Base-by-base conservation (phyloP, 2,113 vertebrate species). In the Ctenomys sociabilis region DNA sequence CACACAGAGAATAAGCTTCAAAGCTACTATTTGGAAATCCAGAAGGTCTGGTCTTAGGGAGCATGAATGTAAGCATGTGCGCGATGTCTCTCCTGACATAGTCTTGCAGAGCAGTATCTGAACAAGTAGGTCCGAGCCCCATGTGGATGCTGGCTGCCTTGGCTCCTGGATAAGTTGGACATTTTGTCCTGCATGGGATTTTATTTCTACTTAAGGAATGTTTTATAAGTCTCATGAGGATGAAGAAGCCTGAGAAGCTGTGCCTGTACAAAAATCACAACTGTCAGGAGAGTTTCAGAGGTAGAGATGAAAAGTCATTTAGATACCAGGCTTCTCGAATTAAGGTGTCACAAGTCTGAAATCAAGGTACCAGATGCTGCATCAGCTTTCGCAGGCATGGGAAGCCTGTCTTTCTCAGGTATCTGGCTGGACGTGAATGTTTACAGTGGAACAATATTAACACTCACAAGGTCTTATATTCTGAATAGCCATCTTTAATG, bases 161-260 rank as follows among this genome's bases (percentile, higher is more conserved):
- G 49, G 0, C 54, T 73, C 9, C 78, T 45, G n/a, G 28, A 1
- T 30, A 73, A 85, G 45, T 45, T 77, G 35, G 16, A 85, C 64
- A 91, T 3, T 19, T 57, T 59, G 7, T 1, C 32, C 21, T 83
- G 12, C 35, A 12, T 75, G 37, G 21, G 72, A 61, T 57, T 77
- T 59, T 88, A 43, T 89, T 8, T 7, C 40, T 16, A 32, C 7
- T 73, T 72, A 73, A 40, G n/a, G 30, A 78, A 83, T 73, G 68
- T 75, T 72, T 92, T 35, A 3, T 75, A 78, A 91, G 59, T 66
- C 19, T 93, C 78, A 72, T 26, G 43, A 63, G 59, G 77, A 88
- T 93, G 90, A 90, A 45, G 85, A 92, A 61, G 83, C 68, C 82
- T 52, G 28, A 88, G 66, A 88, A 66, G 24, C 9, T 59, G 11